These are phyloP conservation scores for Drosophila ogumai DNA, from an alignment of 1,140 invertebrate species.

Conservation along the genomic window DNA sequence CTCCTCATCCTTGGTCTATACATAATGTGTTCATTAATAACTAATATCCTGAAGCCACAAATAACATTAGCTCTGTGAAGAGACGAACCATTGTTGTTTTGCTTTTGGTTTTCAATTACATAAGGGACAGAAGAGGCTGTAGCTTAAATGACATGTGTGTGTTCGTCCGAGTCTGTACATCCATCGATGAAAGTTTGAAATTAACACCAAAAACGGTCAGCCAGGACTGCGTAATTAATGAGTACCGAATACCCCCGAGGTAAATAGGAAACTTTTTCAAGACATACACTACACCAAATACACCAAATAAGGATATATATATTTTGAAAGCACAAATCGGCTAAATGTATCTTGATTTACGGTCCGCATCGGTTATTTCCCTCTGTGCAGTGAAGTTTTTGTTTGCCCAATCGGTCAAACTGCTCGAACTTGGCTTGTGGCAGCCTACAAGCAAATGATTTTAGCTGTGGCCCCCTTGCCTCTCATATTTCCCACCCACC, in stretches of 20 bases:
- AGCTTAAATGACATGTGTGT: conserved; percentile 44
- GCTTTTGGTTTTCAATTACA: conserved; percentile 78
- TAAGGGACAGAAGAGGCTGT: conserved; percentile 38
- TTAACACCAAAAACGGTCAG: conserved; percentile 70
- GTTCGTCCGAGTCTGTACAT: conserved; percentile 24
- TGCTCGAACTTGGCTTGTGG: conserved; percentile 51
- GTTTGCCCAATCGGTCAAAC: conserved; percentile 71
- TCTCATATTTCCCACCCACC: conserved; percentile 15
- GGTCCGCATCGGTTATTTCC: conserved; percentile 5
- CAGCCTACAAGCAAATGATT: conserved; percentile 77
- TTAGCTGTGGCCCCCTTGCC: conserved; percentile 37
- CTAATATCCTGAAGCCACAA: conserved; percentile 77
- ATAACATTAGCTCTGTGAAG: conserved; percentile 67
- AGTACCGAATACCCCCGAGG: conserved; percentile 65
- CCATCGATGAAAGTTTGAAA: conserved; percentile 81
- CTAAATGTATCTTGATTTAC: neutral
- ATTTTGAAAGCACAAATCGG: neutral
- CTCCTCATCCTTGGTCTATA: conserved; percentile 26
- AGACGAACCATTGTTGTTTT: conserved; percentile 64
- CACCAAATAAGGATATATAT: neutral
- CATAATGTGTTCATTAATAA: conserved; percentile 77
- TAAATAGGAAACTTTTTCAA: conserved; percentile 62
- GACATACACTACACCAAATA: conserved; percentile 23
- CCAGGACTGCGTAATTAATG: conserved; percentile 74
- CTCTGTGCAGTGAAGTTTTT: conserved; percentile 56